Evolutionary conservation across 2,888 invertebrate species (phyloP).

Genomic region (Laspeyria flexula): DNA sequence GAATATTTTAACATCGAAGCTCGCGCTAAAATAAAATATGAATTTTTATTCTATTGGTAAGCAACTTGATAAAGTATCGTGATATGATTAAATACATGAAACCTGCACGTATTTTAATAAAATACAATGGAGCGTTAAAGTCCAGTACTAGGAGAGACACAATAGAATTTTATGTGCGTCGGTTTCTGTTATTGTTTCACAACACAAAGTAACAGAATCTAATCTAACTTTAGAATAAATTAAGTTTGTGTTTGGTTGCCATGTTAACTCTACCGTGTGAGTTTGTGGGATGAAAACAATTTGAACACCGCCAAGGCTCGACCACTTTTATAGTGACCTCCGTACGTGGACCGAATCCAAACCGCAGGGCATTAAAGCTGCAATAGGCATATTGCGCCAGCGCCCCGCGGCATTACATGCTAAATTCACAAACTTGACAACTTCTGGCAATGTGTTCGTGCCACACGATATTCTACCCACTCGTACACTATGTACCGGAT

Average conservation of each 20-base stretch:
- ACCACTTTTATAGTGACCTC: constrained; percentile 74
- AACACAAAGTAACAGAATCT: constrained; percentile 39
- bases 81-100: constrained; percentile 28
- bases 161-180: constrained; percentile 16
- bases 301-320: constrained; percentile 64
- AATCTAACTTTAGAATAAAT: constrained; percentile 51
- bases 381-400: constrained; percentile 70
- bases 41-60: constrained; percentile 58
- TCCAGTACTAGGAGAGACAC: constrained; percentile 13
- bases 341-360: constrained; percentile 77
- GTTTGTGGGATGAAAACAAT: constrained; percentile 75
- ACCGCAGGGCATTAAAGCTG: constrained; percentile 75
- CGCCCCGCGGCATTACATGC: constrained; percentile 54
- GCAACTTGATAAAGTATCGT: constrained; percentile 34
- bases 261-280: constrained; percentile 59
- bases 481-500: not conserved
- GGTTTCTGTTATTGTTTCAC: constrained; percentile 33
- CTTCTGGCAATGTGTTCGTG: constrained; percentile 38
- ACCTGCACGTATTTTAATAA: constrained; percentile 20
- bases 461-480: not conserved
- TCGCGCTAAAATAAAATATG: constrained; percentile 68
- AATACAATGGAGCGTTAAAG: constrained; percentile 15
- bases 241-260: constrained; percentile 53
- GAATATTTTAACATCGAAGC: constrained; percentile 76
- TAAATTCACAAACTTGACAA: constrained; percentile 59